A percentile compares a stretch with the other conserved stretches of the same genome.
Conservation (phyloP, 2,113 vertebrate species). For the Taxidea taxus region DNA sequence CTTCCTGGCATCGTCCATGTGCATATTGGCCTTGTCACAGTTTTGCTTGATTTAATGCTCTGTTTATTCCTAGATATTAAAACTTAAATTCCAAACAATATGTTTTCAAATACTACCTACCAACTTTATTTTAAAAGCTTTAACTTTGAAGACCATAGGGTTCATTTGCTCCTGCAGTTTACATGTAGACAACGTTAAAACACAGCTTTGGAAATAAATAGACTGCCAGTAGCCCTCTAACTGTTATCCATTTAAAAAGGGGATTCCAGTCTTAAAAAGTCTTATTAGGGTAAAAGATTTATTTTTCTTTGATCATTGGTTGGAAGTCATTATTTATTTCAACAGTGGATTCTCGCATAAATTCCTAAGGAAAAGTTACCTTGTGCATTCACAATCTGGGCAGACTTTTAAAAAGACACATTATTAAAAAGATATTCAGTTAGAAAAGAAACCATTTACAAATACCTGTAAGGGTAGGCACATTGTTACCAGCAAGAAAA, state of each 20-base stretch:
- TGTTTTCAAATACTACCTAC: slow-evolving; percentile 80
- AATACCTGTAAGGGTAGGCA: slow-evolving; percentile 75
- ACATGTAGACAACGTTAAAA: slow-evolving; percentile 71
- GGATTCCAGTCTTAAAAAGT: slow-evolving; percentile 81
- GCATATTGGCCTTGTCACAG: slow-evolving; percentile 94
- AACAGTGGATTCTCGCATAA: slow-evolving; percentile 82
- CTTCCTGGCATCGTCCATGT: slow-evolving; percentile 89
- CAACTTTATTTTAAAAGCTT: slow-evolving; percentile 86
- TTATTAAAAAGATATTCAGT: slow-evolving; percentile 60
- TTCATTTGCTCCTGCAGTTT: slow-evolving; percentile 70
- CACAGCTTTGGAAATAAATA: slow-evolving; percentile 75
- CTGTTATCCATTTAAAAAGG: slow-evolving; percentile 82
- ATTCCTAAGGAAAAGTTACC: slow-evolving; percentile 78
- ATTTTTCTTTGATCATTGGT: slow-evolving; percentile 88
- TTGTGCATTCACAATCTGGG: slow-evolving; percentile 51
- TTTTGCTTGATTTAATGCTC: slow-evolving; percentile 98
- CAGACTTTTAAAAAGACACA: slow-evolving; percentile 73
- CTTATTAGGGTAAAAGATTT: slow-evolving; percentile 85
- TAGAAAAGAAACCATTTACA: slow-evolving; percentile 71
- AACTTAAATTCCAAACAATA: slow-evolving; percentile 90
- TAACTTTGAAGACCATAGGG: slow-evolving; percentile 69
- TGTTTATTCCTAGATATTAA: slow-evolving; percentile 96
- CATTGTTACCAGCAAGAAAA: slow-evolving; percentile 9
- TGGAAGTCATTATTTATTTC: slow-evolving; percentile 84
- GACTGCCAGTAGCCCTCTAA: slow-evolving; percentile 80